Evolutionary conservation across 2,888 invertebrate species (phyloP), one percentile per base, ranked within the genome.

Genomic region (Drosophila anomalipes): DNA sequence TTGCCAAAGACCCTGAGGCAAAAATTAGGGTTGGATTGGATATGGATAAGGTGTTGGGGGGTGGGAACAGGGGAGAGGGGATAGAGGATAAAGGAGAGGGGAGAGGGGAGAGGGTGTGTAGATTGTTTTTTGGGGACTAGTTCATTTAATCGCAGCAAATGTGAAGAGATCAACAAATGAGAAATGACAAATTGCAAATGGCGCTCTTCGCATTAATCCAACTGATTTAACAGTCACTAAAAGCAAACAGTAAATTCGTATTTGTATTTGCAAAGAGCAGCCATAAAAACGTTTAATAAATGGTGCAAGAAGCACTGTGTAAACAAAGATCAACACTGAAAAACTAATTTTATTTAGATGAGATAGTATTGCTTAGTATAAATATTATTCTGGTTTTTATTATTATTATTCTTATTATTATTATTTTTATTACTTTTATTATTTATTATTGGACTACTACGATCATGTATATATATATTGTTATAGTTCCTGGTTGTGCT

Each of bases 141-240:
- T 37, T 30, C 47, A 30, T 58, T 37, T 61, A 30, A 41, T 64
- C 51, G 37, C 73, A 58, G 44, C 49, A n/a, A 76, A 74, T 60
- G 69, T 37, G 49, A 32, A n/a, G 19, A 44, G 49, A 37, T 49
- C 41, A 51, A 26, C 61, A 28, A 51, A 51, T 51, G 59, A 47
- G 35, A 54, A 47, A 32, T 47, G 37, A 47, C 6, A 47, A 47
- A 49, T 47, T 53, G 37, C 12, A 44, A 63, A 53, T 68, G 44
- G 28, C 41, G 28, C 47, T 54, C 35, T 37, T 33, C 28, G 60
- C 58, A 53, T 58, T 59, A 58, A 52, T 37, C 4, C 16, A 60
- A 65, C 63, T 56, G 35, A n/a, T 52, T 51, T 5, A 19, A 19
- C 49, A 26, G 49, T 4, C 10, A 28, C 16, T 3, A 19, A 49